Evolutionary conservation across 2,113 vertebrate genomes (phyloP).

Genomic region (Gavia stellata): DNA sequence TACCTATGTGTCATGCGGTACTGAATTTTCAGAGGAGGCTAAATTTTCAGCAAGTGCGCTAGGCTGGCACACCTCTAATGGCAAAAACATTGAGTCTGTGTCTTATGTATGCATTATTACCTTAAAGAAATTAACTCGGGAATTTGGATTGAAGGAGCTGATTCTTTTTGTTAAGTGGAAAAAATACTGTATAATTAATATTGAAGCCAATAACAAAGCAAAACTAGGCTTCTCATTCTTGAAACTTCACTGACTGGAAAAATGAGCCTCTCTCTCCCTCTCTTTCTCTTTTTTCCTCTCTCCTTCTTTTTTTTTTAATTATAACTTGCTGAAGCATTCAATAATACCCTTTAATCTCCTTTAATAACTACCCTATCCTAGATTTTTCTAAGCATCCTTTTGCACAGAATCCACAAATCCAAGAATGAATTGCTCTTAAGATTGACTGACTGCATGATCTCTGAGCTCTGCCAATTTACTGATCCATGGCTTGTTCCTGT

Average conservation of each 20-base stretch:
- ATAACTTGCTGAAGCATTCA: constrained; percentile 66
- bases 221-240: constrained; percentile 67
- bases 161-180: constrained; percentile 60
- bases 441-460: constrained; percentile 66
- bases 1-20: not conserved
- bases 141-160: constrained; percentile 48
- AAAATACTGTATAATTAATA: constrained; percentile 71
- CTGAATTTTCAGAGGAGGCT: not conserved
- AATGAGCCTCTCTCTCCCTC: constrained; percentile 36
- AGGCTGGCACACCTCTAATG: not conserved
- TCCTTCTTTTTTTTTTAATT: constrained; percentile 44
- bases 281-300: not conserved
- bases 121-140: constrained; percentile 54
- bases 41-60: not conserved
- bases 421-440: constrained; percentile 62
- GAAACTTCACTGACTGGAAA: constrained; percentile 73
- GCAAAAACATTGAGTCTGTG: not conserved
- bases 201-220: constrained; percentile 58
- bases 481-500: not conserved
- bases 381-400: constrained; percentile 68
- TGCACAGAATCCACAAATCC: constrained; percentile 65
- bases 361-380: constrained; percentile 71
- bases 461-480: constrained; percentile 53
- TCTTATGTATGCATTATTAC: not conserved
- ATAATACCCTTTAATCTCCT: constrained; percentile 77